Percentiles rank a stretch among this genome's conserved stretches.
phyloP scores from a whole-genome alignment of 2,797 vertebrate species.

The Distichodus sexfasciatus region DNA sequence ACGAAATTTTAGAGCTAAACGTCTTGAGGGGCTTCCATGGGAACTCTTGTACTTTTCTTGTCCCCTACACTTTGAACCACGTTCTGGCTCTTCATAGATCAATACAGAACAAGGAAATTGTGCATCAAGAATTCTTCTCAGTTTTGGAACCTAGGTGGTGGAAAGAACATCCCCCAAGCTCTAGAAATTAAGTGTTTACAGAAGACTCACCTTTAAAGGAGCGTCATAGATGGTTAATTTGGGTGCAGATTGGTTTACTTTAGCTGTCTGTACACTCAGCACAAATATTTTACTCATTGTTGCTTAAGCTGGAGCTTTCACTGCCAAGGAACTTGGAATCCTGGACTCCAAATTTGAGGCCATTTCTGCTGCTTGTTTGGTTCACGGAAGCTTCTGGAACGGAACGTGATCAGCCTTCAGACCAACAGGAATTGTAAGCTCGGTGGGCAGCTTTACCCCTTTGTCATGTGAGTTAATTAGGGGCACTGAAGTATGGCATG shows the following conservation, averaged over 20 bases:
- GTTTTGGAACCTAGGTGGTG: too few species aligned
- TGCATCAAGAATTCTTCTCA: too few species aligned
- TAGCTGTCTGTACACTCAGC: not conserved
- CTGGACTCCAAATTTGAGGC: not conserved
- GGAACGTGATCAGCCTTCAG: slow-evolving; percentile 34
- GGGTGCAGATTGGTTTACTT: not conserved
- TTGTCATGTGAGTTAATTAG: slow-evolving; percentile 58
- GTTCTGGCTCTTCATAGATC: too few species aligned
- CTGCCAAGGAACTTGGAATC: not conserved
- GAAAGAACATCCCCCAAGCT: too few species aligned
- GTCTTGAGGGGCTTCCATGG: too few species aligned
- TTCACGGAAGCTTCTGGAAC: slow-evolving; percentile 15
- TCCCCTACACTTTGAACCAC: too few species aligned
- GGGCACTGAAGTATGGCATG: slow-evolving; percentile 56
- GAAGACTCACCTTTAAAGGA: too few species aligned
- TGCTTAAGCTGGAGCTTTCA: not conserved
- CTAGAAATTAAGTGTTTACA: too few species aligned
- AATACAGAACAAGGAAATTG: too few species aligned
- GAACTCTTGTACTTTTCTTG: too few species aligned
- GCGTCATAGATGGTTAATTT: not conserved
- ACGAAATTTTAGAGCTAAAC: too few species aligned
- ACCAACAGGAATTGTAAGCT: slow-evolving; percentile 48
- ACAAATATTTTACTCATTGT: not conserved
- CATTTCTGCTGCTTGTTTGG: slow-evolving; percentile 5
- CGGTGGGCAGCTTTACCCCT: slow-evolving; percentile 40